Evolutionary conservation across 2,113 vertebrate species (phyloP).

Genomic region (Barnardius zonarius): DNA sequence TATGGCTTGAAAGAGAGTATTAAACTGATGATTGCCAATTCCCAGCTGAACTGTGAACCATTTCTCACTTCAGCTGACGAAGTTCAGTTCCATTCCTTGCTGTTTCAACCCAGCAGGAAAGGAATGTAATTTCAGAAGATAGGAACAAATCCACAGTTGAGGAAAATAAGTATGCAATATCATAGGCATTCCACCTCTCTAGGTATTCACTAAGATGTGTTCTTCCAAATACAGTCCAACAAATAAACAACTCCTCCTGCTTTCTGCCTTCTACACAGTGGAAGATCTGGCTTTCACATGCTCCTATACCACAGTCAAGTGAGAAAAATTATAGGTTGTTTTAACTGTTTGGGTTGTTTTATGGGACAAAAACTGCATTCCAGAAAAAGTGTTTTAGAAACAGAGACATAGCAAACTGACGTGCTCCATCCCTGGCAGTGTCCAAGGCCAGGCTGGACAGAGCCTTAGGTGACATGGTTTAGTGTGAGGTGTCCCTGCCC

Average conservation of each 20-base stretch:
- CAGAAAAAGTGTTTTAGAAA: not conserved
- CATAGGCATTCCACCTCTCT: not conserved
- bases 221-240: not conserved
- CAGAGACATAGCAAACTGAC: not conserved
- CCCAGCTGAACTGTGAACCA: not conserved
- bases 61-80: not conserved
- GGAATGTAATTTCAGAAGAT: not conserved
- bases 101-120: not conserved
- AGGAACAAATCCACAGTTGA: not conserved
- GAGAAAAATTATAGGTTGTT: not conserved
- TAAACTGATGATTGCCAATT: not conserved
- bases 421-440: not conserved
- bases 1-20: not conserved
- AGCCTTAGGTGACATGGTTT: not conserved
- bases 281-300: slow-evolving; percentile 24
- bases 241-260: not conserved
- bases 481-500: not conserved
- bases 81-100: not conserved
- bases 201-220: not conserved
- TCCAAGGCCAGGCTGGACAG: not conserved
- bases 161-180: not conserved
- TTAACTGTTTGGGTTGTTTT: not conserved
- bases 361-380: not conserved
- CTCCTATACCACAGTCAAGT: not conserved
- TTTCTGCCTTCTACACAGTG: not conserved